These are phyloP conservation scores for Lutjanus argentimaculatus DNA, from an alignment of 2,797 vertebrate species.

Conservation along the genomic window DNA sequence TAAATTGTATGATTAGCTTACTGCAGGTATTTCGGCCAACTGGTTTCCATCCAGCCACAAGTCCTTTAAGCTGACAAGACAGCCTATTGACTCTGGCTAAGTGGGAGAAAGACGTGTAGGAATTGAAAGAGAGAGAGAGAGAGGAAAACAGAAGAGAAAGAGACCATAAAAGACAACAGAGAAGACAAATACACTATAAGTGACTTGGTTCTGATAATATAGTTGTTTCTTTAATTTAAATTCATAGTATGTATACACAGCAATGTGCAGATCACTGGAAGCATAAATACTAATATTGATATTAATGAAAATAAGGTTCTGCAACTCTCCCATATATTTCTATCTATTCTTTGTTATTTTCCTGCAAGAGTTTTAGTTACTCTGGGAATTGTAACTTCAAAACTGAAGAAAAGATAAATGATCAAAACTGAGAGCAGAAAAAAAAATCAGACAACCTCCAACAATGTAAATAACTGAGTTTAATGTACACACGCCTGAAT, in stretches of 20 bases:
- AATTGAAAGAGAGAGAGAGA: conserved; percentile 31
- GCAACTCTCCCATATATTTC: not conserved
- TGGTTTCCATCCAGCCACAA: conserved; percentile 99
- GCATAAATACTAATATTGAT: not conserved
- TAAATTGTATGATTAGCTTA: conserved; percentile 75
- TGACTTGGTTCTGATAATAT: conserved; percentile 4
- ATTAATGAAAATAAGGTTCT: not conserved
- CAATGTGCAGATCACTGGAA: not conserved
- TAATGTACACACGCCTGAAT: not conserved
- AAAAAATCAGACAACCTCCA: not conserved
- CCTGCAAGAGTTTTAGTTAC: not conserved
- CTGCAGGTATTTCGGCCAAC: conserved; percentile 93
- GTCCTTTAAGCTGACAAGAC: conserved; percentile 96
- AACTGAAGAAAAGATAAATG: not conserved
- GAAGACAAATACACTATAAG: conserved; percentile 15
- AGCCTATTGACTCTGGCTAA: conserved; percentile 97
- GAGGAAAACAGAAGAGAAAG: conserved; percentile 35
- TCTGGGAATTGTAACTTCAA: not conserved
- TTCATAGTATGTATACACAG: not conserved
- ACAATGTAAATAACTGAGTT: not conserved
- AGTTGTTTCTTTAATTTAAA: not conserved
- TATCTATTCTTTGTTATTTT: not conserved
- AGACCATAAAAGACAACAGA: conserved; percentile 24
- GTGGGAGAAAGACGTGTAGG: conserved; percentile 68
- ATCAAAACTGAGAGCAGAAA: not conserved